These are phyloP conservation scores for Aspidapion aeneum DNA, from an alignment of 2,888 invertebrate genomes.

Conservation along the genomic window DNA sequence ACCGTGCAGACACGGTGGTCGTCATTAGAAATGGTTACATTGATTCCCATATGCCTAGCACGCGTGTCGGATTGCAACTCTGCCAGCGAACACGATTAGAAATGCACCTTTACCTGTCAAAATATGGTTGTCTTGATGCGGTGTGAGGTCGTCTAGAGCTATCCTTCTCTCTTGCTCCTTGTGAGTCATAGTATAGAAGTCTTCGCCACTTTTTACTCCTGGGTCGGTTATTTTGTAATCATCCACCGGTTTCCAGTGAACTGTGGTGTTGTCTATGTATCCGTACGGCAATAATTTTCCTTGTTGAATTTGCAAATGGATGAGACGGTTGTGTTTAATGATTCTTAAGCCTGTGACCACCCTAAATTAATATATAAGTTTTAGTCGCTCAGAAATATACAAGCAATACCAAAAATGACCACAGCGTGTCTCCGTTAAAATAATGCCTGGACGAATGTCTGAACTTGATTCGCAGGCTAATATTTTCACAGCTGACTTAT, in stretches of 20 bases:
- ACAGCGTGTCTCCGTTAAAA: not conserved
- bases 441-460: not conserved
- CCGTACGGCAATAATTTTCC: conserved; percentile 65
- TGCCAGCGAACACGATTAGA: too few relatives aligned
- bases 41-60: too few relatives aligned
- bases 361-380: conserved; percentile 56
- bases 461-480: too few relatives aligned
- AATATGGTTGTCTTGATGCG: conserved; percentile 59
- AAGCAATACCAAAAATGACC: not conserved
- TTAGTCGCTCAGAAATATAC: too few relatives aligned
- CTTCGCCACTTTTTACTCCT: conserved; percentile 57
- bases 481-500: too few relatives aligned
- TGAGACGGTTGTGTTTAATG: conserved; percentile 66
- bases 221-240: conserved; percentile 53
- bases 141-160: conserved; percentile 74
- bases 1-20: too few relatives aligned
- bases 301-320: conserved; percentile 81
- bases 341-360: conserved; percentile 79
- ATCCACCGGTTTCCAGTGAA: conserved; percentile 68
- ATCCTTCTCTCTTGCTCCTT: conserved; percentile 70
- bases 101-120: conserved; percentile 70
- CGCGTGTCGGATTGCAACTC: too few relatives aligned
- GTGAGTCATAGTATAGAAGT: conserved; percentile 74
- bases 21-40: too few relatives aligned
- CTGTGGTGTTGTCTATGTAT: conserved; percentile 55